These are phyloP conservation scores for Dendronephthya gigantea DNA, from an alignment of 64 coral and sea anemone species.

Conservation along the genomic window DNA sequence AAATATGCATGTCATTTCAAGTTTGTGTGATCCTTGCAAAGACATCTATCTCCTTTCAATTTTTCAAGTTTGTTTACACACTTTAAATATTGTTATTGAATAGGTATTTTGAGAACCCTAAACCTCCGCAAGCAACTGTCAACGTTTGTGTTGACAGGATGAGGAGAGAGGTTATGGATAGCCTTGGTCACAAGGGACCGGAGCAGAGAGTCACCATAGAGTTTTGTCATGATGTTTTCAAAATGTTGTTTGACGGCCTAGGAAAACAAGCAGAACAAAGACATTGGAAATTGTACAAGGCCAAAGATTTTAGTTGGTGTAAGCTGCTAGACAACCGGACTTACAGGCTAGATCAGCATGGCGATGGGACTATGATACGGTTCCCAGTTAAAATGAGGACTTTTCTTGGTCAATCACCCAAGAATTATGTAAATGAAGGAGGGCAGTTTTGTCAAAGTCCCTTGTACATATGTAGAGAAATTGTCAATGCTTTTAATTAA, in stretches of 20 bases:
- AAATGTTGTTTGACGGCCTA: neutral
- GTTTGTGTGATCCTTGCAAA: too few relatives aligned
- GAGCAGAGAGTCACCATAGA: neutral
- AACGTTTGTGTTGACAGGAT: neutral
- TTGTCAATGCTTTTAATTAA: slow-evolving; percentile 29
- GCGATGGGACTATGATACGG: neutral
- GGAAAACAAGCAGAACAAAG: neutral
- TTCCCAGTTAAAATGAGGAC: neutral
- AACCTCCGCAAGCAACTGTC: neutral
- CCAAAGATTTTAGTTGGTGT: neutral
- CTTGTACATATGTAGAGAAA: slow-evolving; percentile 25
- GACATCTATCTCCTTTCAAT: too few relatives aligned
- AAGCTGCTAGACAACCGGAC: neutral
- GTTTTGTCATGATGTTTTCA: neutral
- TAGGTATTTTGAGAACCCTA: neutral
- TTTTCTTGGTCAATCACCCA: slow-evolving; percentile 13
- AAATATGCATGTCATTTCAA: too few relatives aligned
- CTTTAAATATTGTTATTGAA: neutral
- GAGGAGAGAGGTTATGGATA: neutral
- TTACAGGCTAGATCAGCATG: neutral
- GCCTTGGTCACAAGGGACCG: neutral
- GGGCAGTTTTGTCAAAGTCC: slow-evolving; percentile 6
- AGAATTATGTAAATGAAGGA: neutral
- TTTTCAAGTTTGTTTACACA: too few relatives aligned
- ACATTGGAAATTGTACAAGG: neutral